Conservation (phyloP, 1,140 invertebrate species). For the Lepidurus apus region DNA sequence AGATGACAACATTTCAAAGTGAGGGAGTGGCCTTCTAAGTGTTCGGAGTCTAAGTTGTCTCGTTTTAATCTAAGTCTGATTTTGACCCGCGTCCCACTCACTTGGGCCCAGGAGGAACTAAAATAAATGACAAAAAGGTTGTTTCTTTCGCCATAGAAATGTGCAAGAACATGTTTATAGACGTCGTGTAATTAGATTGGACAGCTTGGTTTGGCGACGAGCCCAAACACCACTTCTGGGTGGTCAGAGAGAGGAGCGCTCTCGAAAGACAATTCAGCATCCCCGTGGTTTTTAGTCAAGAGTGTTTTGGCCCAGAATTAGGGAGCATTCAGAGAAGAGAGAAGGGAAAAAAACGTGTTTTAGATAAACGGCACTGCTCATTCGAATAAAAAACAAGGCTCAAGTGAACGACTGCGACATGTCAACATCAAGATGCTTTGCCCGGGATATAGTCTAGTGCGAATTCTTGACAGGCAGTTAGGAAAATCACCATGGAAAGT, state of each 20-base stretch:
- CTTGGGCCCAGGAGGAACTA: background rate
- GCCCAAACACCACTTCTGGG: slow-evolving; percentile 8
- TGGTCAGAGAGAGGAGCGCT: background rate
- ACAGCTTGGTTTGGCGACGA: slow-evolving; percentile 13
- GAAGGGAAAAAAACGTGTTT: background rate
- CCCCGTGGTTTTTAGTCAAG: background rate
- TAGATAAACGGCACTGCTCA: background rate
- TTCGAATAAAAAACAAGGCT: background rate
- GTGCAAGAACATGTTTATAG: slow-evolving; percentile 19
- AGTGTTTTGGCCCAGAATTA: background rate
- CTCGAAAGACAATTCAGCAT: background rate
- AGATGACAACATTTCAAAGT: too few species aligned
- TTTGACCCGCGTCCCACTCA: background rate
- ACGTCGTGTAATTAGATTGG: slow-evolving; percentile 21
- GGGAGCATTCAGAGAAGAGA: background rate
- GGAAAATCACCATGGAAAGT: background rate
- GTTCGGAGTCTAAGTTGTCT: too few species aligned
- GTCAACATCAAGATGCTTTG: background rate
- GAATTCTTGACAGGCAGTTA: background rate
- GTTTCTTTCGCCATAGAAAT: background rate
- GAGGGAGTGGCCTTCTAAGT: too few species aligned
- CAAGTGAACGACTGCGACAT: background rate
- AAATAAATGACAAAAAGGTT: background rate
- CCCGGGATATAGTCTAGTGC: background rate
- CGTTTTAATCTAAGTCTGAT: background rate